These are phyloP conservation scores for Paramacrobiotus metropolitanus DNA, from an alignment of 1,140 invertebrate genomes.

Conservation along the genomic window DNA sequence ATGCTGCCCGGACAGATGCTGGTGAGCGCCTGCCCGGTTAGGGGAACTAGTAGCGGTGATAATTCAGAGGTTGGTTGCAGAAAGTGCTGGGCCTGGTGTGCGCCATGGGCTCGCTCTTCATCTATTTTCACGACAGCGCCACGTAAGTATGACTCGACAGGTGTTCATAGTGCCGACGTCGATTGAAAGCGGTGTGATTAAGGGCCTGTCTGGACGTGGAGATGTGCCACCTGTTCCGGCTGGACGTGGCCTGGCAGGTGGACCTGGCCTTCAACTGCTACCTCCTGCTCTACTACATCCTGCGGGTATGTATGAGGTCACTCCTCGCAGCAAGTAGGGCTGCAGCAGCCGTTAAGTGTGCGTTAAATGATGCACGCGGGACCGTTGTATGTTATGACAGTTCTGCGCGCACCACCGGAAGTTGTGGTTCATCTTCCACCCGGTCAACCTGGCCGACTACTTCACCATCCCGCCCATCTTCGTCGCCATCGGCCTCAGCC, in stretches of 20 bases:
- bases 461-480: not conserved
- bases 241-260: not conserved
- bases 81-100: not conserved
- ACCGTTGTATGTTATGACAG: no score
- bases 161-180: not conserved
- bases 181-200: not conserved
- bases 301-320: slow-evolving; percentile 1
- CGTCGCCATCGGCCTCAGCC: not conserved
- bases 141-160: not conserved
- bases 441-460: not conserved
- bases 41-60: not conserved
- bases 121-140: not conserved
- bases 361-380: no score
- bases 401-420: not conserved
- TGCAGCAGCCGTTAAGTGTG: no score
- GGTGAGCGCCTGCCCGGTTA: not conserved
- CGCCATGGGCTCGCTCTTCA: not conserved
- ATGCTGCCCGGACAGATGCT: not conserved
- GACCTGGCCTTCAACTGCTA: slow-evolving; percentile 4
- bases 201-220: not conserved
- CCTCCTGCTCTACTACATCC: not conserved
- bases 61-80: no score
- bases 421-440: not conserved
- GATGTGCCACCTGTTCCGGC: not conserved
- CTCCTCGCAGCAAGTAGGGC: no score